phyloP scores from a whole-genome alignment of 2,797 vertebrate genomes.

The Megalops cyprinoides region DNA sequence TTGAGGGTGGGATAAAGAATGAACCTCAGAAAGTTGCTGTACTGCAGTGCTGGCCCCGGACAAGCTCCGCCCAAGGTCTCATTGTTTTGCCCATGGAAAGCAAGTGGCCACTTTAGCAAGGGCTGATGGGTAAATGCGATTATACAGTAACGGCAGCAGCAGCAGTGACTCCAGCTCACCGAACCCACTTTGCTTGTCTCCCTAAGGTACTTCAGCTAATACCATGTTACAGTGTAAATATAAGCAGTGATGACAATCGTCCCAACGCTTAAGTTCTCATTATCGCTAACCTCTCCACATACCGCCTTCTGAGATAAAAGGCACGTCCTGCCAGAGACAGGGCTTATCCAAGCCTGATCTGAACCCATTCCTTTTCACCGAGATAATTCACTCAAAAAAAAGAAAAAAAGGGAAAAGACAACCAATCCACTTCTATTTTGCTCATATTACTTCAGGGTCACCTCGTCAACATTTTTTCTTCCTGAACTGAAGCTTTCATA shows the following conservation, averaged over 20 bases:
- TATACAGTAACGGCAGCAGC: background rate
- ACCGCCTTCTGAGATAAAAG: background rate
- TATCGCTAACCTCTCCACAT: background rate
- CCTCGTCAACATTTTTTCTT: background rate
- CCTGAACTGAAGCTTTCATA: background rate
- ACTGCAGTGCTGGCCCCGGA: background rate
- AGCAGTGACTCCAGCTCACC: background rate
- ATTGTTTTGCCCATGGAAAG: background rate
- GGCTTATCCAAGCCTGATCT: background rate
- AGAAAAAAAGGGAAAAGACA: background rate
- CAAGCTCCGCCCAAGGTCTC: background rate
- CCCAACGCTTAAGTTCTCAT: background rate
- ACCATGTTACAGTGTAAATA: background rate
- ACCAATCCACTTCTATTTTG: background rate
- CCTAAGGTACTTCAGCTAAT: background rate
- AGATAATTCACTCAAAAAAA: background rate
- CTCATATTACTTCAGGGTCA: background rate
- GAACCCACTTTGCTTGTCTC: background rate
- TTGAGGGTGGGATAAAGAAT: background rate
- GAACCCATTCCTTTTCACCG: background rate
- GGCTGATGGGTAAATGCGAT: background rate
- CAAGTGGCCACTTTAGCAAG: background rate
- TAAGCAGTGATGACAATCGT: background rate
- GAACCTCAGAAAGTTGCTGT: background rate
- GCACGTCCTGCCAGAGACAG: background rate